Conservation (phyloP, 2,797 vertebrate genomes). For the Syndactyla subalaris region DNA sequence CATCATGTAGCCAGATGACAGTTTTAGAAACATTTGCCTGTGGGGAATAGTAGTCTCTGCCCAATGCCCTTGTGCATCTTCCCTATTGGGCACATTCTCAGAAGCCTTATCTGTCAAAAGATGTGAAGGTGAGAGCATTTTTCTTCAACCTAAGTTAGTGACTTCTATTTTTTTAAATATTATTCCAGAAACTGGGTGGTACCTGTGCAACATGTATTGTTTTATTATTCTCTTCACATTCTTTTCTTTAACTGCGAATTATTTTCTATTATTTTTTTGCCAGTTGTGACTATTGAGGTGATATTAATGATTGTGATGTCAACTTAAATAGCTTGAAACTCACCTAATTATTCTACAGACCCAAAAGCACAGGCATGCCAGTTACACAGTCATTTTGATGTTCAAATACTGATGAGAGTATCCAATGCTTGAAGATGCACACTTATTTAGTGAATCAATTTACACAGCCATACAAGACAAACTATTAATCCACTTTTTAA, state of each 20-base stretch:
- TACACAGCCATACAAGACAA: not conserved
- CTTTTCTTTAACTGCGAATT: not conserved
- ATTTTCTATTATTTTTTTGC: not conserved
- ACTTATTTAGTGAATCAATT: not conserved
- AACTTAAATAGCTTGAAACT: not conserved
- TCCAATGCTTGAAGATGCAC: not conserved
- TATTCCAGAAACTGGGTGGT: not conserved
- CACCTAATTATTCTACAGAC: not conserved
- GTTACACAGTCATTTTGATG: not conserved
- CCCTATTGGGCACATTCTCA: not conserved
- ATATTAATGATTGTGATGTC: not conserved
- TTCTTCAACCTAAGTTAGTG: not conserved
- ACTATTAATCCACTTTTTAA: not conserved
- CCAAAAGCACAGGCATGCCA: not conserved
- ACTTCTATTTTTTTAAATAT: not conserved
- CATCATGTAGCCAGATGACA: not conserved
- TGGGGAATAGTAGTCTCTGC: not conserved
- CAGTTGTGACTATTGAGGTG: not conserved
- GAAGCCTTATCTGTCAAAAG: not conserved
- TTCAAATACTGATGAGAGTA: not conserved
- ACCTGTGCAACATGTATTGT: not conserved
- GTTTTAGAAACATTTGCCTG: not conserved
- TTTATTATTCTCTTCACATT: not conserved
- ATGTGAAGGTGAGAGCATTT: not conserved
- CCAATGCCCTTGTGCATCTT: not conserved